Evolutionary conservation across 2,888 invertebrate species (phyloP).

Genomic region (Cyrtodaria siliqua): DNA sequence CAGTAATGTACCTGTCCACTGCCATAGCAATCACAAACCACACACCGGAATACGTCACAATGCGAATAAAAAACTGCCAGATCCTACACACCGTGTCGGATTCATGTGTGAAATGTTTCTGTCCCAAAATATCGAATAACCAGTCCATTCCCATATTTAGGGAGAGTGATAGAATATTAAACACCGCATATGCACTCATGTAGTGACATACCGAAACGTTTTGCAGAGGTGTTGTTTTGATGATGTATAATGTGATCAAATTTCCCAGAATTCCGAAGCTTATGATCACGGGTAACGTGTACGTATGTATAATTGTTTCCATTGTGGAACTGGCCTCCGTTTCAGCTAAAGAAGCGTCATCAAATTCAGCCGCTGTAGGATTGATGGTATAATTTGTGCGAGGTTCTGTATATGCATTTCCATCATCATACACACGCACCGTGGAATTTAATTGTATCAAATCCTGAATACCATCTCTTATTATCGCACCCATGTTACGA

Average conservation of each 20-base stretch:
- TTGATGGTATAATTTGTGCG: too few species aligned
- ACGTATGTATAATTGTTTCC: conserved; percentile 43
- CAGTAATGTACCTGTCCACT: conserved; percentile 75
- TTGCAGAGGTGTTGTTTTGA: conserved; percentile 56
- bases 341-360: conserved; percentile 5
- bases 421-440: too few species aligned
- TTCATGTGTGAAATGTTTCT: conserved; percentile 64
- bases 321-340: conserved; percentile 5
- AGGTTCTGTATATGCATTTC: too few species aligned
- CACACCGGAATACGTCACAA: conserved; percentile 72
- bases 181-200: conserved; percentile 69
- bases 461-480: too few species aligned
- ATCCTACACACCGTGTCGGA: conserved; percentile 76
- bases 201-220: conserved; percentile 71
- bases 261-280: conserved; percentile 74
- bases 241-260: conserved; percentile 58
- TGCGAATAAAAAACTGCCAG: conserved; percentile 74
- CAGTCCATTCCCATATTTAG: conserved; percentile 73
- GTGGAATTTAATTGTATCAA: too few species aligned
- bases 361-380: too few species aligned
- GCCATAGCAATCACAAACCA: conserved; percentile 80
- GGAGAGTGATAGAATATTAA: conserved; percentile 71
- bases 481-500: too few species aligned
- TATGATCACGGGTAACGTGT: conserved; percentile 70
- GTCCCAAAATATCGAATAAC: conserved; percentile 62